Conservation (phyloP, 64 coral and sea anemone species). For the Montipora sp. region DNA sequence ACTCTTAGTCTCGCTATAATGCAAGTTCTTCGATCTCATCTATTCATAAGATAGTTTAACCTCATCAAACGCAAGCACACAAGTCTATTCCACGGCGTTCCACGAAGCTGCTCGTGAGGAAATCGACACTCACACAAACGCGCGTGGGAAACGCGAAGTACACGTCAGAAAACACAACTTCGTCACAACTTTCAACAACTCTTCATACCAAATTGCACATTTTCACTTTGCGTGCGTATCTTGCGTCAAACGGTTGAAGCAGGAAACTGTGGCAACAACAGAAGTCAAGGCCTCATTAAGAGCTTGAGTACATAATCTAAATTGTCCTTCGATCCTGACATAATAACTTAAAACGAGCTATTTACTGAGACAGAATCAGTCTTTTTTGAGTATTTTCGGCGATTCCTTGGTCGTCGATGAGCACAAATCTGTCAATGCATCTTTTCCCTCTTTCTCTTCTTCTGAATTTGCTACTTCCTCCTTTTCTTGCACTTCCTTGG, state of each 20-base stretch:
- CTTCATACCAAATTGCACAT: background rate
- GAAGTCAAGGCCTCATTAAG: no score
- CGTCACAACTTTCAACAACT: background rate
- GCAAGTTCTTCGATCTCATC: background rate
- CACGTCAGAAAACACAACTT: no score
- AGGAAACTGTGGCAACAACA: background rate
- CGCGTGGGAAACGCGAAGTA: background rate
- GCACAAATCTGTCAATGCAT: background rate
- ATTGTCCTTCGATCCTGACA: no score
- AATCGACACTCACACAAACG: background rate
- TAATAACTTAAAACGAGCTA: no score
- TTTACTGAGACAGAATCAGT: background rate
- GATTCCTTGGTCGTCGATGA: background rate
- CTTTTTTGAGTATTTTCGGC: background rate
- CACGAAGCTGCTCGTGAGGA: background rate
- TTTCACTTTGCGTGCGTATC: background rate
- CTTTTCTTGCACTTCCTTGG: background rate
- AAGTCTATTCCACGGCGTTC: background rate
- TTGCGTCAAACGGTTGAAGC: no score
- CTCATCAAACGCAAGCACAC: background rate
- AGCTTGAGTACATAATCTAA: no score
- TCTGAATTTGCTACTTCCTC: background rate
- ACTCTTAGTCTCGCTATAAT: background rate
- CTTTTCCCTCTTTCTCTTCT: background rate
- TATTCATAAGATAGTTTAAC: background rate